Evolutionary conservation across 2,113 vertebrate species (phyloP).

Genomic region (Macrotus californicus): DNA sequence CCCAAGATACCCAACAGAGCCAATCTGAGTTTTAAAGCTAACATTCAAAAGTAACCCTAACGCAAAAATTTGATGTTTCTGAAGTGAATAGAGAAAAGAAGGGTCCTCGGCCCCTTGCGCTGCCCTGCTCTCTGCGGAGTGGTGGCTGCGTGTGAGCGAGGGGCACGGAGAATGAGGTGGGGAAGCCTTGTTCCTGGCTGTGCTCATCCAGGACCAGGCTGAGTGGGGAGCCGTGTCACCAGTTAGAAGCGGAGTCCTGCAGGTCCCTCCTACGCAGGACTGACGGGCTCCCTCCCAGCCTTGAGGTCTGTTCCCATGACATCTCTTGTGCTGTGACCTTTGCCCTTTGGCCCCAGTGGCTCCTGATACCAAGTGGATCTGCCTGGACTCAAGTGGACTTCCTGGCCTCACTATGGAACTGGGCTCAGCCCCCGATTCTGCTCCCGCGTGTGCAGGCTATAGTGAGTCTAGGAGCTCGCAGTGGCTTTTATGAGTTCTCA

Average conservation of each 20-base stretch:
- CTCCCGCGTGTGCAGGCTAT: fast-evolving
- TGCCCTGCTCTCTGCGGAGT: background rate
- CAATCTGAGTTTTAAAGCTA: background rate
- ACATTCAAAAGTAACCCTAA: background rate
- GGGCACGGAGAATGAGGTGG: fast-evolving
- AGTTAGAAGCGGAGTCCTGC: fast-evolving
- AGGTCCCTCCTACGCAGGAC: background rate
- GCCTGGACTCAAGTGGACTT: background rate
- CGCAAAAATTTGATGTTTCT: background rate
- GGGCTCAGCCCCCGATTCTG: background rate
- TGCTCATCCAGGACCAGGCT: background rate
- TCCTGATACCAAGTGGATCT: background rate
- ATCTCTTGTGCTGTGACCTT: background rate
- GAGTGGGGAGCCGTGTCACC: fast-evolving
- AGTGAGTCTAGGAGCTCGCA: fast-evolving
- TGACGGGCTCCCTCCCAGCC: background rate
- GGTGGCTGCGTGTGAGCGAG: fast-evolving
- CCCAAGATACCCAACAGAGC: background rate
- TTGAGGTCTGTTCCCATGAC: background rate
- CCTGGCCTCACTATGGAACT: background rate
- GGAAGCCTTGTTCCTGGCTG: background rate
- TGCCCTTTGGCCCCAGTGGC: background rate
- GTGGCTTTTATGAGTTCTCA: background rate
- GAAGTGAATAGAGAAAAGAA: background rate
- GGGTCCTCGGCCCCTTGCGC: background rate